Evolutionary conservation across 2,888 invertebrate genomes (phyloP).

Genomic region (Drosophila multiciliata): DNA sequence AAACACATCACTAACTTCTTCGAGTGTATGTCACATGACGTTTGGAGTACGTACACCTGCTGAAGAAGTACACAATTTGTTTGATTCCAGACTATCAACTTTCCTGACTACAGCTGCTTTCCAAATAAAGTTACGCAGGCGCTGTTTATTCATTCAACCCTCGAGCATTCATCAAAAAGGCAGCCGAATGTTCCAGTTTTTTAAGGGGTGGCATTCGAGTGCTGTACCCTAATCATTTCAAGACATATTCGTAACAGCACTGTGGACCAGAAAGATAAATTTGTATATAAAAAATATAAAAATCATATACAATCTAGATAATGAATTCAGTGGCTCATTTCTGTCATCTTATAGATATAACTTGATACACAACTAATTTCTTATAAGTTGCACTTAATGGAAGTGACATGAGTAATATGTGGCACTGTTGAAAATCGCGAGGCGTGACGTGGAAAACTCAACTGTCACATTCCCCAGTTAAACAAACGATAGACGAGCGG

Average conservation of each 20-base stretch:
- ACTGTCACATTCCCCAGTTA: background rate
- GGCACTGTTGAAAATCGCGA: background rate
- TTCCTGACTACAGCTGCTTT: constrained; percentile 30
- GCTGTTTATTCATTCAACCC: constrained; percentile 36
- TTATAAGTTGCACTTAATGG: background rate
- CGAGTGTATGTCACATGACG: constrained; percentile 3
- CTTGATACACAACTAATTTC: background rate
- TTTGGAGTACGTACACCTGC: constrained; percentile 17
- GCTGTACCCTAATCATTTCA: background rate
- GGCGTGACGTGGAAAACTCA: background rate
- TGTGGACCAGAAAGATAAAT: background rate
- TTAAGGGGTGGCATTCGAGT: constrained; percentile 20
- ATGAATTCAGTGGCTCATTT: background rate
- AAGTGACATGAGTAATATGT: background rate
- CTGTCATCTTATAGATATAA: background rate
- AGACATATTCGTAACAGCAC: background rate
- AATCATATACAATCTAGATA: background rate
- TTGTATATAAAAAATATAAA: background rate
- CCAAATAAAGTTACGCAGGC: constrained; percentile 24
- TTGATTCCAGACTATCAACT: constrained; percentile 28
- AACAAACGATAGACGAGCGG: background rate
- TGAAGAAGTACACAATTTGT: background rate
- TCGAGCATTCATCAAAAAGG: background rate
- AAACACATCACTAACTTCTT: background rate
- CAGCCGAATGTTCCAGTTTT: background rate